A percentile compares a stretch with the other conserved stretches of the same genome.
These are phyloP conservation scores for Calycopis cecrops DNA, from an alignment of 1,140 invertebrate species.

Conservation along the genomic window DNA sequence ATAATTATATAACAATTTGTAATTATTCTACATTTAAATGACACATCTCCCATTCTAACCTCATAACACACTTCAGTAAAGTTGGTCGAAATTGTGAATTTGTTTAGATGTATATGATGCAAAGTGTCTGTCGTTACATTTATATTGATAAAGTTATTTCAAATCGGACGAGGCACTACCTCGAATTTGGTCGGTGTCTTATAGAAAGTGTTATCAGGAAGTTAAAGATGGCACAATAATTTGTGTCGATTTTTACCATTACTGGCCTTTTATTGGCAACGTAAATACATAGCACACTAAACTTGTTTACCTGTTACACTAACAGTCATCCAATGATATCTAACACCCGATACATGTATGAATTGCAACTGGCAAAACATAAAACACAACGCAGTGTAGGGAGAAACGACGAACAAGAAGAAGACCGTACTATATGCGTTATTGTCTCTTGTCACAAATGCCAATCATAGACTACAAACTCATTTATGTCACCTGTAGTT, in stretches of 20 bases:
- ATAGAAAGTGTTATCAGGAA: conserved; percentile 25
- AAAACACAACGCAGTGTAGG: no score
- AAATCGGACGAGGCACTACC: conserved; percentile 29
- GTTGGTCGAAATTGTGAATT: conserved; percentile 17
- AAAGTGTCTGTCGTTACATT: neutral
- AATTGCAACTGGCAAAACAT: no score
- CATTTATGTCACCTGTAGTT: neutral
- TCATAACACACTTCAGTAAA: conserved; percentile 12
- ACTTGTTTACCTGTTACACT: neutral
- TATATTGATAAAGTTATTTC: conserved; percentile 33
- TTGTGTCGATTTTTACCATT: conserved; percentile 41
- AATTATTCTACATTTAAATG: conserved; percentile 67
- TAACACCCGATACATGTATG: no score
- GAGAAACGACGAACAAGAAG: neutral
- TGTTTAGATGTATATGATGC: neutral
- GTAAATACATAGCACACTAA: neutral
- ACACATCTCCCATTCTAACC: conserved; percentile 59
- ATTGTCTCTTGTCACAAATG: neutral
- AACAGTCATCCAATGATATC: no score
- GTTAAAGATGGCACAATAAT: conserved; percentile 60
- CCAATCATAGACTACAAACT: neutral
- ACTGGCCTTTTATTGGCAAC: neutral
- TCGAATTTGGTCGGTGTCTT: conserved; percentile 32
- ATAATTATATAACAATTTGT: conserved; percentile 67
- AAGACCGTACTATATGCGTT: neutral